Conservation (phyloP, 2,113 vertebrate species). For the Chloropsis cyanopogon region DNA sequence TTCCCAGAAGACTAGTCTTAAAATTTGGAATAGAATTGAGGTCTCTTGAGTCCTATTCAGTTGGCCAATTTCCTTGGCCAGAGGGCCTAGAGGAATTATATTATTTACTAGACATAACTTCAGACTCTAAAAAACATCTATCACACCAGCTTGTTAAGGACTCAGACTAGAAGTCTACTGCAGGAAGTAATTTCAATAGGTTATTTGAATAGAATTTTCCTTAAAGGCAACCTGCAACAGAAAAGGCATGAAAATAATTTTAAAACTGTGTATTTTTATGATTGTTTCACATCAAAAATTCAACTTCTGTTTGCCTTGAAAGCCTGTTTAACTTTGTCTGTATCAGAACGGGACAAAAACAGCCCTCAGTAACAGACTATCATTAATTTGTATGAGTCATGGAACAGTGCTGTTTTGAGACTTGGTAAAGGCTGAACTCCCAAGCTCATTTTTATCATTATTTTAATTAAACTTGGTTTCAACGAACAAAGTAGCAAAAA, state of each 20-base stretch:
- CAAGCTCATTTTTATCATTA: neutral
- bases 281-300: neutral
- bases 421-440: neutral
- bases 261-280: neutral
- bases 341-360: neutral
- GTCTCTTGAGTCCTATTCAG: neutral
- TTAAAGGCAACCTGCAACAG: neutral
- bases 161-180: neutral
- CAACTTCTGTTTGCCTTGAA: neutral
- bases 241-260: neutral
- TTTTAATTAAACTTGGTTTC: slow-evolving; percentile 28
- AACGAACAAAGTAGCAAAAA: neutral
- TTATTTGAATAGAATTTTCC: neutral
- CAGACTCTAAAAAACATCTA: neutral
- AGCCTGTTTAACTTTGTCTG: neutral
- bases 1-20: neutral
- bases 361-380: neutral
- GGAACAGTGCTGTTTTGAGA: neutral
- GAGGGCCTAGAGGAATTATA: neutral
- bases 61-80: neutral
- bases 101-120: neutral
- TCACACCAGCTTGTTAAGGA: neutral
- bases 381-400: neutral
- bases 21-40: neutral
- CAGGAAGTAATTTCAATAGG: neutral